phyloP scores from a whole-genome alignment of 2,113 vertebrate genomes.

The Centropus unirufus region DNA sequence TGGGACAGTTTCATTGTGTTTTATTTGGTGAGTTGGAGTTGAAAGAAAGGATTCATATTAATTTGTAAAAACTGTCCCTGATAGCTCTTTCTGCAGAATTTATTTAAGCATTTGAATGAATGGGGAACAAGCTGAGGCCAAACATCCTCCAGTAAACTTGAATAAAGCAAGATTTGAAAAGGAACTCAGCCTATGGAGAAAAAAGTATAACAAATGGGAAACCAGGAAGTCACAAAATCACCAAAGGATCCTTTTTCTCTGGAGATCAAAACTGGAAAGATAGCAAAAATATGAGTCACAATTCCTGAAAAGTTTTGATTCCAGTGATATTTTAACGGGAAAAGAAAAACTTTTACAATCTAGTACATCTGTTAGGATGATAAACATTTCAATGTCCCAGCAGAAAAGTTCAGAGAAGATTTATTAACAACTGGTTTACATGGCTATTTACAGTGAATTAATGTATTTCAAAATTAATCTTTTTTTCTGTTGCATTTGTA shows the following conservation, averaged over 20 bases:
- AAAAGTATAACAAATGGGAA: neutral
- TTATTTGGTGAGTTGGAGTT: neutral
- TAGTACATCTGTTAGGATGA: neutral
- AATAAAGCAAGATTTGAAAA: neutral
- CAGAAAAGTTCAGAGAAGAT: neutral
- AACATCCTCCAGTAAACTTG: neutral
- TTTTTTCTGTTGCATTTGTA: neutral
- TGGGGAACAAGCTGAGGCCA: neutral
- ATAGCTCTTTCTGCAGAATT: neutral
- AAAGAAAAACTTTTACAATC: neutral
- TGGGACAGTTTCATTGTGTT: neutral
- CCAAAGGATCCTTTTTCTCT: neutral
- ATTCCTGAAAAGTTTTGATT: neutral
- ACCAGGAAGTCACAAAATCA: neutral
- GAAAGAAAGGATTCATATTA: neutral
- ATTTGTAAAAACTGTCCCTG: neutral
- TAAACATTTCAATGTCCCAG: neutral
- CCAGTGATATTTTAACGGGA: neutral
- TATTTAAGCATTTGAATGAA: neutral
- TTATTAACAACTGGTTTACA: neutral
- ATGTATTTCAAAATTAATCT: neutral
- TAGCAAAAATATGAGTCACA: neutral
- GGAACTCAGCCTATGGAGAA: neutral
- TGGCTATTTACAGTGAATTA: neutral
- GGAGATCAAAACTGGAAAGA: neutral